Conservation (phyloP, 2,888 invertebrate genomes). For the Pogonocherus hispidulus region DNA sequence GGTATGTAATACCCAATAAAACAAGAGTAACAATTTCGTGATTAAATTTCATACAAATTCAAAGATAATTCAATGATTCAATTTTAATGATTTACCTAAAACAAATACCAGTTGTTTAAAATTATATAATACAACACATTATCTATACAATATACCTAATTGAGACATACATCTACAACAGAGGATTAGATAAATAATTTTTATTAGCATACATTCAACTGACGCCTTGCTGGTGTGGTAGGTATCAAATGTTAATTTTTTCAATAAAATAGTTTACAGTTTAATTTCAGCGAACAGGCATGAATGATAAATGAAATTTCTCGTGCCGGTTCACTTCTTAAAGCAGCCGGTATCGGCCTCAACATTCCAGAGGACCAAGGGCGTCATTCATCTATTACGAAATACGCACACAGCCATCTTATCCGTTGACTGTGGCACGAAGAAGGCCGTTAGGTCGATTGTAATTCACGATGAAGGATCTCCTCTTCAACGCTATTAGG, state of each 20-base stretch:
- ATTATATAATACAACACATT: too few relatives aligned
- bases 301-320: not conserved
- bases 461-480: conserved; percentile 31
- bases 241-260: not conserved
- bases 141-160: not conserved
- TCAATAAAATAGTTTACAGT: too few relatives aligned
- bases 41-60: too few relatives aligned
- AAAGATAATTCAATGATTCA: too few relatives aligned
- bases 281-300: not conserved
- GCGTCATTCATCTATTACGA: not conserved
- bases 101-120: too few relatives aligned
- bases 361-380: not conserved
- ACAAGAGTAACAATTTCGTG: too few relatives aligned
- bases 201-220: too few relatives aligned
- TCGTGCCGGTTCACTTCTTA: too few relatives aligned
- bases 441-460: conserved; percentile 21
- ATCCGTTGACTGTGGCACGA: conserved; percentile 5
- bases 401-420: not conserved
- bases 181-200: not conserved
- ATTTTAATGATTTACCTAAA: too few relatives aligned
- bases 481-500: conserved; percentile 7
- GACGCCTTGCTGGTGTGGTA: not conserved
- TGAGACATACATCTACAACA: not conserved
- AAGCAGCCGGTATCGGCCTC: too few relatives aligned
- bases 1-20: too few relatives aligned